Base-by-base conservation (phyloP, 2,113 vertebrate species). In the Pomatostomus ruficeps region DNA sequence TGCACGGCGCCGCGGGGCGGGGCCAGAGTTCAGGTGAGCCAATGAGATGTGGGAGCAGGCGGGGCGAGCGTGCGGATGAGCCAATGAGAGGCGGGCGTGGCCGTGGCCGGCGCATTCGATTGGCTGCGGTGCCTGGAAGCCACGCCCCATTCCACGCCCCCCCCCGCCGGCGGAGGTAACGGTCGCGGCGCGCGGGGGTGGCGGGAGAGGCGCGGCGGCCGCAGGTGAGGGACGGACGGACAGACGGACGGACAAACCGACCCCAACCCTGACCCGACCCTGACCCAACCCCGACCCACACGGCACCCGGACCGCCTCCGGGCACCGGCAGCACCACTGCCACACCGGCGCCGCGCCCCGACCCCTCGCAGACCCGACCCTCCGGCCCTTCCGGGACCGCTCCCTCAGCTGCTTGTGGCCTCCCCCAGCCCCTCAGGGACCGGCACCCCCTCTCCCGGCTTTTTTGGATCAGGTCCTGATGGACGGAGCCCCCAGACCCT, bases 31-130 rank as follows among this genome's bases (percentile, higher is more conserved):
- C 8, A 0, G 3, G 0, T 0, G 1, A 42, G 13, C 93, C 91
- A 93, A 88, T 95, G 18, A 57, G 10, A 0, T n/a, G n/a, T n/a
- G n/a, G n/a, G n/a, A n/a, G n/a, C n/a, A n/a, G n/a, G n/a, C n/a
- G n/a, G n/a, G n/a, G n/a, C n/a, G n/a, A n/a, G n/a, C n/a, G n/a
- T n/a, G n/a, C n/a, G n/a, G n/a, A n/a, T n/a, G n/a, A n/a, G n/a
- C n/a, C n/a, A n/a, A n/a, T n/a, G n/a, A n/a, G n/a, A n/a, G 12
- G 1, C 0, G 5, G 3, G 0, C 0, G 0, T 0, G 4, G 88
- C 66, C 10, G 62, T 2, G 8, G 0, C 0, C 1, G 2, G 0
- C 0, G 10, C 0, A 0, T 0, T 5, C 5, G n/a, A 94, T 94
- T 71, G 85, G 82, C 10, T 26, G 43, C 0, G 0, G 0, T 0